Evolutionary conservation across 92 coral and sea anemone species (phyloP), one percentile per base, ranked within the genome.

Genomic region (Porites evermanni): DNA sequence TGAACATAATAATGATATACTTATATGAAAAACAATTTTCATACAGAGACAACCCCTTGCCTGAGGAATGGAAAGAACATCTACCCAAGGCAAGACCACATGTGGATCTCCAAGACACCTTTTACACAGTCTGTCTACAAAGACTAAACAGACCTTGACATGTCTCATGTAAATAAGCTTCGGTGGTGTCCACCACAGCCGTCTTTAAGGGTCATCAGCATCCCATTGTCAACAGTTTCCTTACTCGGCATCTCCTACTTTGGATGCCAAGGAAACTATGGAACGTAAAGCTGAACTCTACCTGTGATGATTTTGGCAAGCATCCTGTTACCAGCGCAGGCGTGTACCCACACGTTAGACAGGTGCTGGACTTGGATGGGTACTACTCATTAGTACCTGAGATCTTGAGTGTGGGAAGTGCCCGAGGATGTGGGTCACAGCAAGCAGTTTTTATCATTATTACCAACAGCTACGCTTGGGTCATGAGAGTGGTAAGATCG

Each of bases 221-320:
- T 14, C 94, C 90, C 26, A 56, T 18, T 66, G 75, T 75, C 0
- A 75, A 85, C 6, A 84, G 65, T 12, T 88, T 67, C 74, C 80
- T 92, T 60, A 75, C 85, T 67, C 92, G 81, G 29, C 84, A 80
- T 51, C 87, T 91, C 74, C 52, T 88, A 65, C 17, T 87, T 63
- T 89, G 92, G 92, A 84, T 84, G 92, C 92, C 92, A 11, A 89
- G 84, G 59, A 89, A 89, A 77, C 24, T 81, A 16, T 81, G 86
- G 86, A 77, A 53, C 8, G 86, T 81, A 1, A 82, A 75, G 69
- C 44, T 88, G 19, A 64, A 63, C 69, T 90, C 91, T 75, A 90
- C 88, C 24, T 90, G 84, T 64, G 72, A 80, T 10, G n/a, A 58
- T 3, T 91, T 92, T 70, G 53, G 59, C 23, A 74, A 91, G 75